Evolutionary conservation across 2,888 invertebrate species (phyloP).

Genomic region (Erannis defoliaria): DNA sequence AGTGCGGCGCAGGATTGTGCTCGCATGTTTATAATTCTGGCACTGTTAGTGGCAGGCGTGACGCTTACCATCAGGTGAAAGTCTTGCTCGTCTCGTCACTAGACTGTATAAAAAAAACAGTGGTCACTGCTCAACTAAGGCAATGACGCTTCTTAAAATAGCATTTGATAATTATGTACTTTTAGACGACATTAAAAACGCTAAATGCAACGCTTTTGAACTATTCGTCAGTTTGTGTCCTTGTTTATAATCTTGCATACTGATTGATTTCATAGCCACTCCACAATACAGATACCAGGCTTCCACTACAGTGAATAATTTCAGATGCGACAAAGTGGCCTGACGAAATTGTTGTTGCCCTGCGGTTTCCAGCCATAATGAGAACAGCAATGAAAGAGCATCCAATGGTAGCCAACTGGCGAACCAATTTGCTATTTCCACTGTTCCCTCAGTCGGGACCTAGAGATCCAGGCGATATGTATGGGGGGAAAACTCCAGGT

Average conservation of each 20-base stretch:
- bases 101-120: no score
- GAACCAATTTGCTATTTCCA: constrained; percentile 90
- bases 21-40: no score
- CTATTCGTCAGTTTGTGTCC: no score
- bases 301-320: constrained; percentile 39
- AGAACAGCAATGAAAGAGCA: constrained; percentile 78
- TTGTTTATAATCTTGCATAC: no score
- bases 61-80: no score
- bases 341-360: constrained; percentile 79
- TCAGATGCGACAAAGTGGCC: constrained; percentile 79
- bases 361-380: constrained; percentile 89
- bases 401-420: constrained; percentile 87
- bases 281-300: neutral
- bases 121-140: neutral
- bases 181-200: no score
- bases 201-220: no score
- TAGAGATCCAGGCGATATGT: constrained; percentile 80
- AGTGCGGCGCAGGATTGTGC: no score
- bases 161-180: no score
- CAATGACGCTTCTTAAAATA: neutral
- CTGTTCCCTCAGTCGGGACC: constrained; percentile 90
- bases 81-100: no score
- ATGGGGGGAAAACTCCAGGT: constrained; percentile 87
- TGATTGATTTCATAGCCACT: neutral
- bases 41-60: no score